Conservation (phyloP, 2,113 vertebrate genomes). For the Megalops atlanticus region DNA sequence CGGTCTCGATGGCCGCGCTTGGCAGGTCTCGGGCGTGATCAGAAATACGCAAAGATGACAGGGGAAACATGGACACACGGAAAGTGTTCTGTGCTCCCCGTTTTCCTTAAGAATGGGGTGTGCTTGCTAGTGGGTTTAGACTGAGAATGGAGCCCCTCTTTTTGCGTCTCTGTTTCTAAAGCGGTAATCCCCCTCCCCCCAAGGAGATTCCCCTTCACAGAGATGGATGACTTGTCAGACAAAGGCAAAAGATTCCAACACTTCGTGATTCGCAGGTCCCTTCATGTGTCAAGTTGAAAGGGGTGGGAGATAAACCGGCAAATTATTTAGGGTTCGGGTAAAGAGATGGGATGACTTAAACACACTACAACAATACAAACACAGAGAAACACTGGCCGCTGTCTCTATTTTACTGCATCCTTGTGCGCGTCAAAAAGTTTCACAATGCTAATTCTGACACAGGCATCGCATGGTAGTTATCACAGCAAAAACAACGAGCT, state of each 20-base stretch:
- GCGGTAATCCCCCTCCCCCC: slow-evolving; percentile 77
- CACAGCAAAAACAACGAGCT: background rate
- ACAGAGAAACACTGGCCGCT: too few relatives aligned
- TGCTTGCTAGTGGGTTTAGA: slow-evolving; percentile 81
- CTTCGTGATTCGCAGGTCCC: slow-evolving; percentile 95
- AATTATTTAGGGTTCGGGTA: slow-evolving; percentile 65
- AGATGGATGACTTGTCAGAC: slow-evolving; percentile 99
- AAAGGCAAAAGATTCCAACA: slow-evolving; percentile 99
- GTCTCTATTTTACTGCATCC: background rate
- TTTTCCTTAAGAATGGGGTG: slow-evolving; percentile 81
- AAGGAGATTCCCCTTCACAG: slow-evolving; percentile 64
- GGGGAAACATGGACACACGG: slow-evolving; percentile 67
- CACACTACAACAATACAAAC: slow-evolving; percentile 45
- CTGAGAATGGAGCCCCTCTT: slow-evolving; percentile 87
- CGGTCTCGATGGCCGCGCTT: slow-evolving; percentile 64
- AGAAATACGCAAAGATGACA: slow-evolving; percentile 72
- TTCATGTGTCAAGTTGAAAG: slow-evolving; percentile 75
- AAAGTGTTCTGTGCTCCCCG: slow-evolving; percentile 61
- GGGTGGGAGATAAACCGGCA: slow-evolving; percentile 68
- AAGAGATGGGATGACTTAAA: slow-evolving; percentile 72
- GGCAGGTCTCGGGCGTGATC: slow-evolving; percentile 59
- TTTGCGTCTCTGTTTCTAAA: slow-evolving; percentile 91
- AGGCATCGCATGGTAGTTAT: background rate
- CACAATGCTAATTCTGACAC: background rate
- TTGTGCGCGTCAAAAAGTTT: background rate